Evolutionary conservation across 2,113 vertebrate genomes (phyloP), one percentile per base, ranked within the genome.

Genomic region (Corvus moneduloides): DNA sequence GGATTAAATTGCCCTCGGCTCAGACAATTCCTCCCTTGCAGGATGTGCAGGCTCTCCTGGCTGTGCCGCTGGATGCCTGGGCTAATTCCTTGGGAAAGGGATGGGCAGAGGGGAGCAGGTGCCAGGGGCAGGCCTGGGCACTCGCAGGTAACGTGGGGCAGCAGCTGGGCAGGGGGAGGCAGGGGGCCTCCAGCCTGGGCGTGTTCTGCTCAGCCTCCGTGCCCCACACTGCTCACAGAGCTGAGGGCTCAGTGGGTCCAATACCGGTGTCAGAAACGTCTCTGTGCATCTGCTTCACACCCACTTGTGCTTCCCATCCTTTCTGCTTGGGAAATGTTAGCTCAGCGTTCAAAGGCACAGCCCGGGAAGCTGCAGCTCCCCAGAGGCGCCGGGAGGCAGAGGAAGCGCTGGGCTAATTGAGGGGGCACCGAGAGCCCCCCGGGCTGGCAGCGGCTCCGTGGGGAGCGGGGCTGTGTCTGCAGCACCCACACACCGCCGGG

Each of bases 221-320:
- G 96, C 96, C 97, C 97, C 35, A 0, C 77, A 88, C 96, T 97
- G 94, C 96, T 97, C 96, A 95, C 89, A 97, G 97, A 96, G 49
- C 90, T 71, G 78, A 96, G 88, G 54, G 86, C 93, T 93, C 89
- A 61, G 86, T 44, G 89, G 90, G 92, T 84, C 82, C 95, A 33
- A 72, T 35, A 37, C 64, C 89, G 49, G 33, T 82, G 86, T 93
- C 95, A 92, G 63, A 89, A 94, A 82, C 5, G 46, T 90, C 83
- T 96, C 87, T 61, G 30, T 35, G 35, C 71, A 26, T 64, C 12
- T n/a, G 20, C 72, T 35, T 62, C 41, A 59, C 80, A 74, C 84
- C 87, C 71, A 67, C 75, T 6, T 6, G 46, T 35, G n/a, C 4
- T 46, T 59, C 41, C 59, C 35, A 9, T 28, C 71, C 55, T 63